Percentiles rank a stretch among this genome's conserved stretches.
Evolutionary conservation across 2,888 invertebrate genomes (phyloP).

Genomic region (Amblyteles armatorius): DNA sequence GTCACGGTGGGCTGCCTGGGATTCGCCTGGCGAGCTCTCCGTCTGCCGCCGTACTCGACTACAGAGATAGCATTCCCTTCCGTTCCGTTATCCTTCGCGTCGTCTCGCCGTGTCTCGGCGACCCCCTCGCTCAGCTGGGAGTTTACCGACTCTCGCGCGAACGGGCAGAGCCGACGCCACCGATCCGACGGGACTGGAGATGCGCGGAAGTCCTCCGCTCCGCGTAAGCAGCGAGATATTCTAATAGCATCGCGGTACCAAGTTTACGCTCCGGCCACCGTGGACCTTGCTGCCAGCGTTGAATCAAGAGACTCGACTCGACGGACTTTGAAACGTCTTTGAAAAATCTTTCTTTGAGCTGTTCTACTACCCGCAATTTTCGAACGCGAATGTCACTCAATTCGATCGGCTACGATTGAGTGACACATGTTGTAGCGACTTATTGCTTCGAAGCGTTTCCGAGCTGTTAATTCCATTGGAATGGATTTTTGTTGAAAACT

Average conservation of each 20-base stretch:
- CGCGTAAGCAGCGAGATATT: neutral
- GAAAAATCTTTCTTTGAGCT: neutral
- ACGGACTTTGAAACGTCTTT: neutral
- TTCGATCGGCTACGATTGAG: neutral
- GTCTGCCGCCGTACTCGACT: conserved; percentile 44
- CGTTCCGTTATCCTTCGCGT: conserved; percentile 35
- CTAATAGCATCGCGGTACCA: neutral
- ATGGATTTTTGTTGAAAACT: neutral
- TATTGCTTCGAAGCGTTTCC: no score
- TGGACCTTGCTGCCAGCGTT: neutral
- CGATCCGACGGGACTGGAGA: neutral
- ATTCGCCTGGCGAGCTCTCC: conserved; percentile 40
- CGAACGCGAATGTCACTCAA: neutral
- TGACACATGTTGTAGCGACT: no score
- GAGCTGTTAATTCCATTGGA: no score
- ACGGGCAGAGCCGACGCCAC: neutral
- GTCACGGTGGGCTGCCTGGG: conserved; percentile 66
- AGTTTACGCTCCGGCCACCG: neutral
- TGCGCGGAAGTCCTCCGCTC: neutral
- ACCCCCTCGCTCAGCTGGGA: conserved; percentile 27
- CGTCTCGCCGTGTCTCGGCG: conserved; percentile 29
- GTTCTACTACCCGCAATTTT: neutral
- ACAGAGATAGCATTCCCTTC: conserved; percentile 6
- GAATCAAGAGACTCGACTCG: neutral
- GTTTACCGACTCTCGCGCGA: conserved; percentile 29